These are phyloP conservation scores for Pseudococcus viburni DNA, from an alignment of 2,888 invertebrate genomes.

Conservation along the genomic window DNA sequence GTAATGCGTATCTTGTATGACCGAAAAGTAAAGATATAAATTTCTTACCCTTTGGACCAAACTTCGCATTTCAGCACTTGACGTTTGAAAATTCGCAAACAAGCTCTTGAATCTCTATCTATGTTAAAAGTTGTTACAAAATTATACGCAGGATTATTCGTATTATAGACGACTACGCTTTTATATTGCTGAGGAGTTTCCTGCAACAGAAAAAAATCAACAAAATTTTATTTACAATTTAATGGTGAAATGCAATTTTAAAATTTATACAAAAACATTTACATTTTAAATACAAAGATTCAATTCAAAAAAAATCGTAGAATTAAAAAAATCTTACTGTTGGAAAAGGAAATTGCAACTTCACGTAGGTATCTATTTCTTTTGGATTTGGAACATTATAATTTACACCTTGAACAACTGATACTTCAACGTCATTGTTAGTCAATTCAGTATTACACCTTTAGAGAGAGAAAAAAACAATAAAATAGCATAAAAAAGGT, in stretches of 20 bases:
- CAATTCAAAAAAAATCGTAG: no score
- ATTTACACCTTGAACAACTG: slow-evolving; percentile 88
- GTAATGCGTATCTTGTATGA: no score
- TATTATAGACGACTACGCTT: slow-evolving; percentile 85
- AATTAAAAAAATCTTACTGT: slow-evolving; percentile 75
- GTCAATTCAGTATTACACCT: slow-evolving; percentile 91
- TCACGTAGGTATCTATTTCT: slow-evolving; percentile 93
- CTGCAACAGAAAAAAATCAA: slow-evolving; percentile 71
- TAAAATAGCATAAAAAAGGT: not conserved
- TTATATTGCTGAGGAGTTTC: slow-evolving; percentile 83
- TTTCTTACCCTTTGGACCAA: slow-evolving; percentile 89
- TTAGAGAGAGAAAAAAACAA: slow-evolving; percentile 61
- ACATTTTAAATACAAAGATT: no score
- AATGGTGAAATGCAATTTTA: no score
- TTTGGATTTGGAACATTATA: slow-evolving; percentile 87
- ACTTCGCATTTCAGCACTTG: slow-evolving; percentile 92
- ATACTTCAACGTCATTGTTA: slow-evolving; percentile 91
- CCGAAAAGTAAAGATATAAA: not conserved
- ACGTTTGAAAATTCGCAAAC: slow-evolving; percentile 89
- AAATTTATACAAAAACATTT: no score
- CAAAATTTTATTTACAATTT: not conserved
- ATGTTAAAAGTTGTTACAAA: slow-evolving; percentile 85
- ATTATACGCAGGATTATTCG: slow-evolving; percentile 91
- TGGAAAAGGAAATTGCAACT: slow-evolving; percentile 93
- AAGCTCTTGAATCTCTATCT: slow-evolving; percentile 83